phyloP scores from a whole-genome alignment of 1,140 invertebrate species.

The Brachionus plicatilis region DNA sequence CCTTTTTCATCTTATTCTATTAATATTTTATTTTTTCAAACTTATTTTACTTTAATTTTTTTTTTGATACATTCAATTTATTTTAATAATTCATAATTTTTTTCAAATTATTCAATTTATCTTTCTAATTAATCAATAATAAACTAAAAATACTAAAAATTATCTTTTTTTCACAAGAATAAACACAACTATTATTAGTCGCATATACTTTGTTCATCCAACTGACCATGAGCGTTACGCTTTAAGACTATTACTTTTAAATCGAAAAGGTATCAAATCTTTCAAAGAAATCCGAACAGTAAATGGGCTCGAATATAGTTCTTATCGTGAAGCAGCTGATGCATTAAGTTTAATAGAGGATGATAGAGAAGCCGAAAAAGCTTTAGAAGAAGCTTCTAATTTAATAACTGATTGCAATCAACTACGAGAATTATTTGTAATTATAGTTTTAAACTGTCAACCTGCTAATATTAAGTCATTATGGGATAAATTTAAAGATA shows the following conservation, averaged over 20 bases:
- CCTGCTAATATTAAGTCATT: neutral
- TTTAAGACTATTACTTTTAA: neutral
- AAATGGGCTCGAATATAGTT: neutral
- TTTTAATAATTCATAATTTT: neutral
- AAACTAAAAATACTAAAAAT: neutral
- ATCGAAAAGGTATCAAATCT: neutral
- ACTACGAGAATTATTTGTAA: neutral
- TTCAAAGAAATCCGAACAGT: neutral
- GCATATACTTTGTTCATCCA: too few species aligned
- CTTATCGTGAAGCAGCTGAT: neutral
- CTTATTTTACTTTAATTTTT: neutral
- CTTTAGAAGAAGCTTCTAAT: neutral
- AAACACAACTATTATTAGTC: neutral
- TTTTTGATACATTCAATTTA: too few species aligned
- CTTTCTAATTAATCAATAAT: neutral
- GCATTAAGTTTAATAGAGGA: neutral
- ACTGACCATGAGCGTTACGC: neutral
- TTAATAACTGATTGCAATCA: neutral
- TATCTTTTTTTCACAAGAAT: neutral
- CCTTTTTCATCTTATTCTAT: neutral
- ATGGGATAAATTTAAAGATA: conserved; percentile 9
- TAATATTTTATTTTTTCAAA: neutral
- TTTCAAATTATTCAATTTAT: neutral
- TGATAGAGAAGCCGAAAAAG: neutral
- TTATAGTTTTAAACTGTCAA: conserved; percentile 9